A percentile compares a stretch with the other conserved stretches of the same genome.
Evolutionary conservation across 1,140 invertebrate genomes (phyloP).

Genomic region (Megathymus violae): DNA sequence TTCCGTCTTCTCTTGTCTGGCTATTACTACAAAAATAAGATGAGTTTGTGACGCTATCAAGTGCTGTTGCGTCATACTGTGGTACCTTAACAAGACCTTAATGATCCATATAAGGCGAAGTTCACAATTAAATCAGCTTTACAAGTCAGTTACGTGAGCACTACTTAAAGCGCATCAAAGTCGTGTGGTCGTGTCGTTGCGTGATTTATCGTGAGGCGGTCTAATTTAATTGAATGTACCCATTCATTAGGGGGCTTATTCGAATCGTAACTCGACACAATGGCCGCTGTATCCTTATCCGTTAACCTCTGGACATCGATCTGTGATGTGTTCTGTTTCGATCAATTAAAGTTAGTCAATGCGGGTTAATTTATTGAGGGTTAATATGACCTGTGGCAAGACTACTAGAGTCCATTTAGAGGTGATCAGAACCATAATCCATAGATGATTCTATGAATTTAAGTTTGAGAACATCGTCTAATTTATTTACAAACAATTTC

Average conservation of each 20-base stretch:
- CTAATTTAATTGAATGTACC: constrained; percentile 51
- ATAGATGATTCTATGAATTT: too few relatives aligned
- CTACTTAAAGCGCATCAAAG: constrained; percentile 37
- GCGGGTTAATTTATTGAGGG: constrained; percentile 11
- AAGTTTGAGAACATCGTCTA: too few relatives aligned
- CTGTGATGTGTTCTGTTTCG: constrained; percentile 20
- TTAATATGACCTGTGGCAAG: background rate
- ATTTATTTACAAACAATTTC: too few relatives aligned
- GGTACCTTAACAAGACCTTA: background rate
- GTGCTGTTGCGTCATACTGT: background rate
- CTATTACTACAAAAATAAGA: too few relatives aligned
- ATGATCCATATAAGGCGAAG: constrained; percentile 6
- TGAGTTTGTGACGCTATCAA: too few relatives aligned
- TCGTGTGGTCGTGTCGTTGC: constrained; percentile 29
- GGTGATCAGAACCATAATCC: too few relatives aligned
- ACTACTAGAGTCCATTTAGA: background rate
- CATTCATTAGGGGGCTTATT: constrained; percentile 44
- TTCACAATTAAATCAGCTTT: constrained; percentile 7
- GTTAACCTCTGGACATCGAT: constrained; percentile 31
- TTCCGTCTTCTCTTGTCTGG: too few relatives aligned
- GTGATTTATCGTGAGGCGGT: constrained; percentile 49
- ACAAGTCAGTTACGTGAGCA: constrained; percentile 26
- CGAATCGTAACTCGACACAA: constrained; percentile 44
- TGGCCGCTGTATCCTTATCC: constrained; percentile 48
- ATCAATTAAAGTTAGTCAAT: constrained; percentile 29